phyloP scores from a whole-genome alignment of 2,797 vertebrate genomes.

The Telmatherina bonti region DNA sequence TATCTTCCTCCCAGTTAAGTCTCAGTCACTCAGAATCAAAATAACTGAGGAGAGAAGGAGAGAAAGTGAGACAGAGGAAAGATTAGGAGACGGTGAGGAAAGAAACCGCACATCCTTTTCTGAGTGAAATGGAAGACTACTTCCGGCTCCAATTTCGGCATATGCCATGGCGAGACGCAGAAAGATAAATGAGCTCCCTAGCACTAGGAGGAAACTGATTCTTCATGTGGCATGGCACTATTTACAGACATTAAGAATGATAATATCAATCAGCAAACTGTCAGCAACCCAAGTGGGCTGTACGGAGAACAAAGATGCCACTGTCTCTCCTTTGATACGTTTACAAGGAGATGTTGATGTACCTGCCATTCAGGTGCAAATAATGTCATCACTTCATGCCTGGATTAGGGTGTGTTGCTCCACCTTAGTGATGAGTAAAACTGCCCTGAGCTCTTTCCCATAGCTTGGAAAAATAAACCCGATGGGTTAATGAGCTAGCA shows the following conservation, averaged over 20 bases:
- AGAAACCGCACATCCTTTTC: slow-evolving; percentile 51
- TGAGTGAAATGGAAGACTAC: slow-evolving; percentile 75
- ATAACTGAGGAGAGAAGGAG: slow-evolving; percentile 61
- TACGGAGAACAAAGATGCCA: slow-evolving; percentile 83
- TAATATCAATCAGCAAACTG: slow-evolving; percentile 88
- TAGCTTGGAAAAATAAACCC: slow-evolving; percentile 60
- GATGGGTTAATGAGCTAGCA: slow-evolving; percentile 81
- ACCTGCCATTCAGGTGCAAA: slow-evolving; percentile 85
- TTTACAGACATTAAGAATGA: slow-evolving; percentile 91
- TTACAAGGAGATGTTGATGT: slow-evolving; percentile 85
- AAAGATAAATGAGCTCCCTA: slow-evolving; percentile 84
- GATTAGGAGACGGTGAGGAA: slow-evolving; percentile 61
- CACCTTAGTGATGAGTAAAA: slow-evolving; percentile 76
- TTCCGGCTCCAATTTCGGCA: slow-evolving; percentile 80
- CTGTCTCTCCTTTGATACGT: slow-evolving; percentile 82
- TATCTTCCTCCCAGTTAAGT: slow-evolving; percentile 70
- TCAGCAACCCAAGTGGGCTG: slow-evolving; percentile 83
- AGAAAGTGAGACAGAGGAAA: slow-evolving; percentile 60
- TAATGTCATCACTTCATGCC: slow-evolving; percentile 81
- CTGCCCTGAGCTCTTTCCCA: slow-evolving; percentile 61
- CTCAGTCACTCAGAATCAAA: slow-evolving; percentile 74
- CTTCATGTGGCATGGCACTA: slow-evolving; percentile 85
- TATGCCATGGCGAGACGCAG: slow-evolving; percentile 71
- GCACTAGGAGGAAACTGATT: slow-evolving; percentile 82
- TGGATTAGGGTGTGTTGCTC: slow-evolving; percentile 68